Conservation (phyloP, 2,888 invertebrate genomes). For the Griposia aprilina region DNA sequence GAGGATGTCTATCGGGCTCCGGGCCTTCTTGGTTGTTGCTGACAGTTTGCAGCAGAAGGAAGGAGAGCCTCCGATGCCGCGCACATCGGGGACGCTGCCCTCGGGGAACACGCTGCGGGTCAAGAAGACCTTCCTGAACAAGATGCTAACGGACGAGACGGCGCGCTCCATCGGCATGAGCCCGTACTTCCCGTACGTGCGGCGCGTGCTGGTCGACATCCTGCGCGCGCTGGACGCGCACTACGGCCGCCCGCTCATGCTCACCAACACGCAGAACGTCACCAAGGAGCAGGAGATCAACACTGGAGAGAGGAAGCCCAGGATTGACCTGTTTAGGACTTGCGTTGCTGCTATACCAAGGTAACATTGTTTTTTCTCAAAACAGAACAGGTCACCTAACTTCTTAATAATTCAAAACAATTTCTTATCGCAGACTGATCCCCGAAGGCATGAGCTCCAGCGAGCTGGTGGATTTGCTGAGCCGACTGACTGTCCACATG, state of each 20-base stretch:
- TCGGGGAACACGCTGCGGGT: slow-evolving; percentile 98
- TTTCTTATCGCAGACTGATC: slow-evolving; percentile 92
- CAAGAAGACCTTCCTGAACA: slow-evolving; percentile 98
- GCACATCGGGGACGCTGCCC: slow-evolving; percentile 98
- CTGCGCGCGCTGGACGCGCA: slow-evolving; percentile 98
- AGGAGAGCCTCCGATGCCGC: slow-evolving; percentile 99
- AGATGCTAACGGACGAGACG: slow-evolving; percentile 98
- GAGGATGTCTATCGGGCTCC: slow-evolving; percentile 99
- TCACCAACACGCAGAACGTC: slow-evolving; percentile 98
- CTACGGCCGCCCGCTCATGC: slow-evolving; percentile 98
- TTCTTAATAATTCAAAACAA: background rate
- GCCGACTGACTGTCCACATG: slow-evolving; percentile 98
- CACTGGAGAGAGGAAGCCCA: slow-evolving; percentile 98
- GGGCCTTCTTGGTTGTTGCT: slow-evolving; percentile 99
- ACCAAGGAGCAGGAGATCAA: slow-evolving; percentile 98
- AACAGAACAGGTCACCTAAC: background rate
- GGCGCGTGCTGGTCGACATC: slow-evolving; percentile 98
- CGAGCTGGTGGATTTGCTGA: slow-evolving; percentile 98
- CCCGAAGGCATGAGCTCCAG: slow-evolving; percentile 99
- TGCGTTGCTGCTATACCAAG: slow-evolving; percentile 99
- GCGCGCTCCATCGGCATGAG: slow-evolving; percentile 99
- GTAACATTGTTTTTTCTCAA: slow-evolving; percentile 64
- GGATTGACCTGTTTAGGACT: slow-evolving; percentile 99
- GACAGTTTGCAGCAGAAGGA: slow-evolving; percentile 99
- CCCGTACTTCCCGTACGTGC: slow-evolving; percentile 98